Conservation (phyloP, 2,888 invertebrate species). For the Thecocarcelia acutangulata region DNA sequence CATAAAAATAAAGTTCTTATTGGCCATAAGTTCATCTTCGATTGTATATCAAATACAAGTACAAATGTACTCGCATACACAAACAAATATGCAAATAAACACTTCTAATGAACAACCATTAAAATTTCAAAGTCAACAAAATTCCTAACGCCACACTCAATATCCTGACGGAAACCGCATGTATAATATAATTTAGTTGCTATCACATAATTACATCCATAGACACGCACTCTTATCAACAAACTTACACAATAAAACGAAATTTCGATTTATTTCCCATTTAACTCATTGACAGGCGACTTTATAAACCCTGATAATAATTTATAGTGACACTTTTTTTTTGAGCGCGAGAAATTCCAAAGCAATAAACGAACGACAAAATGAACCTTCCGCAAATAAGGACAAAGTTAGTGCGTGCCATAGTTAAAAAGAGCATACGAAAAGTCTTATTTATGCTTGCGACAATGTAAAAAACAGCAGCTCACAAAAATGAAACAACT, state of each 20-base stretch:
- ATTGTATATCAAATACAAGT: constrained; percentile 6
- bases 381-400: constrained; percentile 42
- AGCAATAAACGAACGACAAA: constrained; percentile 53
- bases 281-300: constrained; percentile 68
- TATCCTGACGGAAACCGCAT: no score
- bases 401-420: constrained; percentile 63
- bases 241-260: constrained; percentile 23
- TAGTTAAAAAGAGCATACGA: constrained; percentile 19
- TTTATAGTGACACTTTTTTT: constrained; percentile 64
- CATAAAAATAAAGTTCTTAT: no score
- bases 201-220: not conserved
- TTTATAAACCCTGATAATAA: constrained; percentile 66
- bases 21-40: no score
- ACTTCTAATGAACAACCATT: not conserved
- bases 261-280: constrained; percentile 66
- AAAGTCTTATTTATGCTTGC: constrained; percentile 26
- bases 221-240: not conserved
- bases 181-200: no score
- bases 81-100: not conserved
- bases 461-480: constrained; percentile 22
- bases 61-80: not conserved
- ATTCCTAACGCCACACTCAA: no score
- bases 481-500: constrained; percentile 1
- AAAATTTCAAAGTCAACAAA: not conserved
- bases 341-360: constrained; percentile 57